Conservation (phyloP, 2,113 vertebrate species). For the Serilophus lunatus region DNA sequence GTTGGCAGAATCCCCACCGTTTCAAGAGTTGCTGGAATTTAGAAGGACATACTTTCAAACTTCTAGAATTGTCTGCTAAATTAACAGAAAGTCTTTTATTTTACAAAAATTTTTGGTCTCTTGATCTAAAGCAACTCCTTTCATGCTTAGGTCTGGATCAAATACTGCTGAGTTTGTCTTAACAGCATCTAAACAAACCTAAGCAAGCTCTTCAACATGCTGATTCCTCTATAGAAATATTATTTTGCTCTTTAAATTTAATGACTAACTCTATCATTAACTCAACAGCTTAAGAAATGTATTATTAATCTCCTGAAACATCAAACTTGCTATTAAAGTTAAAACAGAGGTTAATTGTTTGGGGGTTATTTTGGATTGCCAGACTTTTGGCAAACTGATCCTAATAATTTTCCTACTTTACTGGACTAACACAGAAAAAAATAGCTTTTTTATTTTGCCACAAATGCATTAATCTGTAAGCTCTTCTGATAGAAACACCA, state of each 20-base stretch:
- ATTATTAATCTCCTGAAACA: constrained; percentile 36
- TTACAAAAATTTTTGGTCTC: background rate
- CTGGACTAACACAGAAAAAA: background rate
- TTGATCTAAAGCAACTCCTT: background rate
- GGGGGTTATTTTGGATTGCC: background rate
- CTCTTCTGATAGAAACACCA: background rate
- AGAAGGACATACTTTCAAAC: background rate
- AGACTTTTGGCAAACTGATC: background rate
- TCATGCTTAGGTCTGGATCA: background rate
- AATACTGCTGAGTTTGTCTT: background rate
- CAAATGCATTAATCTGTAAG: background rate
- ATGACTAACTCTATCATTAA: background rate
- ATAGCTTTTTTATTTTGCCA: background rate
- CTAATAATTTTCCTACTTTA: background rate
- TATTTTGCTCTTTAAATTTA: background rate
- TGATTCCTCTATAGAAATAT: background rate
- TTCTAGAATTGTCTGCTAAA: background rate
- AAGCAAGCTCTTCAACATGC: background rate
- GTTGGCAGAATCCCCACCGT: background rate
- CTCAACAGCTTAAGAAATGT: background rate
- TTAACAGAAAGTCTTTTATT: background rate
- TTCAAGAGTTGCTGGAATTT: background rate
- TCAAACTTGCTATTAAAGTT: constrained; percentile 20
- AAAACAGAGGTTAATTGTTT: background rate
- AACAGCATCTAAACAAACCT: background rate